phyloP scores from a whole-genome alignment of 2,888 invertebrate genomes.

The Neoitamus cyanurus region DNA sequence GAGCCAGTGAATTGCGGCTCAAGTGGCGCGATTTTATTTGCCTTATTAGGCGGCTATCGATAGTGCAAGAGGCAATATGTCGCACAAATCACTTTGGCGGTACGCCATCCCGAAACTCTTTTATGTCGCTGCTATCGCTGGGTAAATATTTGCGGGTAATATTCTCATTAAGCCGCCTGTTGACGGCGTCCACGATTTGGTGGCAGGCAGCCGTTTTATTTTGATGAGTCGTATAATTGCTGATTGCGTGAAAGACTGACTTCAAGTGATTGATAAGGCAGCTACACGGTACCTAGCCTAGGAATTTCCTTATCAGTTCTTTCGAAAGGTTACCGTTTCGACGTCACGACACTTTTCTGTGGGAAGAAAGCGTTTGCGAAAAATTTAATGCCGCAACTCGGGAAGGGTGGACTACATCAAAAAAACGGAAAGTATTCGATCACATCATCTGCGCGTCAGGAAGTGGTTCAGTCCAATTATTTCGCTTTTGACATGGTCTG shows the following conservation, averaged over 20 bases:
- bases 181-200: neutral
- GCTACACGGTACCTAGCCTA: neutral
- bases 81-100: conserved; percentile 41
- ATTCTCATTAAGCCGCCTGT: conserved; percentile 42
- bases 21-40: conserved; percentile 34
- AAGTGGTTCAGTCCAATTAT: neutral
- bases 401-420: neutral
- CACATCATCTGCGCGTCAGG: neutral
- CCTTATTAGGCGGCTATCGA: conserved; percentile 9
- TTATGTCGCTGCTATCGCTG: conserved; percentile 33
- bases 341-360: neutral
- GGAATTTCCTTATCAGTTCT: neutral
- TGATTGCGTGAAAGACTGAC: conserved; percentile 29
- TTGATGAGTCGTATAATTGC: conserved; percentile 31
- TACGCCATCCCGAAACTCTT: conserved; percentile 12
- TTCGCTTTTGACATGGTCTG: neutral
- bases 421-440: neutral
- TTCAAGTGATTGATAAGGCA: conserved; percentile 29
- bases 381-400: neutral
- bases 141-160: conserved; percentile 40
- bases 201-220: conserved; percentile 20
- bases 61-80: conserved; percentile 33
- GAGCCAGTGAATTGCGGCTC: conserved; percentile 7
- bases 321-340: neutral
- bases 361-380: neutral